Base-by-base conservation (phyloP, 2,113 vertebrate species). In the Oreotragus oreotragus region DNA sequence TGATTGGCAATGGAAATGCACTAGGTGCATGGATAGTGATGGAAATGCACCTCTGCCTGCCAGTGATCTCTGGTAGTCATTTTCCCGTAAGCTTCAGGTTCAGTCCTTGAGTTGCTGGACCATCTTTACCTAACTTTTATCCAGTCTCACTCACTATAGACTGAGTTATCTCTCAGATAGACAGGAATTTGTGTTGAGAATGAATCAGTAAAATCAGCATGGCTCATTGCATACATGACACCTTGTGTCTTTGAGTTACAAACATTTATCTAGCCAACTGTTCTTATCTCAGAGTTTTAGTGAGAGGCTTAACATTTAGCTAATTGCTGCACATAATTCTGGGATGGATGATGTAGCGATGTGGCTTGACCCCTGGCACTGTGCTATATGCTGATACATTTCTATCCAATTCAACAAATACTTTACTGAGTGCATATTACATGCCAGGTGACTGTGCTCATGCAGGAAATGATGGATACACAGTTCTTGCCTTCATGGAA, bases 21-120 rank as follows among this genome's bases (percentile, higher is more conserved):
- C 11, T 51, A 19, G 47, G 30, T 6, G 2, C 47, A 25, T 30
- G 39, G 76, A n/a, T 7, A 7, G 28, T 0, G 0, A 9, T 51
- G 27, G 36, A 51, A 19, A 13, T 5, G 17, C 0, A 3, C 33
- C 55, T 84, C 51, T 45, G 57, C 33, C 14, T 28, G 16, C n/a
- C 60, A 25, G 62, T 53, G 28, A 7, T 47, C 28, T 12, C 14
- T 3, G 5, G n/a, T 3, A 12, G 15, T 9, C 19, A 13, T 39
- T 81, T 30, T 88, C 30, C 2, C 47, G 47, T n/a, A 15, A 27
- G 12, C 45, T 11, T 39, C 45, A 47, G 17, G 23, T 16, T 93
- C 51, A 33, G 76, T 30, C 58, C 13, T 66, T 25, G 43, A 17
- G 27, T 49, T 33, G 16, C n/a, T 49, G 57, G 76, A 57, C 51